Base-by-base conservation (phyloP, 2,888 invertebrate genomes). In the Drosophila basisetae region DNA sequence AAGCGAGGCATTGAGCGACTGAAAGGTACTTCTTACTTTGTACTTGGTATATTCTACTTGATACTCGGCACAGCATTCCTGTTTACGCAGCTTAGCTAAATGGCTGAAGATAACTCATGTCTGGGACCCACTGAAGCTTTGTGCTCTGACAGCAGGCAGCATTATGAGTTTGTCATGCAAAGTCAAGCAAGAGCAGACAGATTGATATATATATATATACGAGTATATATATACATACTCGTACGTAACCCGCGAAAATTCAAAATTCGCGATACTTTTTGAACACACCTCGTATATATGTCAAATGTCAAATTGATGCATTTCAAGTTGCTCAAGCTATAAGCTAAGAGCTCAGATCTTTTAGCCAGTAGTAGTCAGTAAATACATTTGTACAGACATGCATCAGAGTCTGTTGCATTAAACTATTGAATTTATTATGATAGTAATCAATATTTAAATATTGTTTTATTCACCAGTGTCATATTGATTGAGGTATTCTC, bases 71-170 rank as follows among this genome's bases (percentile, higher is more conserved):
- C 5, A 4, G 18, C n/a, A 41, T 35, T 43, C 22, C 35, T 18
- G 33, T 28, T 60, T 16, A n/a, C 6, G n/a, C 33, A 28, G 2
- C 35, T 39, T 31, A 18, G 25, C n/a, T n/a, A n/a, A 13, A 6
- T 16, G 4, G 41, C n/a, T 25, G n/a, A 25, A 25, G 39, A 61
- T 60, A 73, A 47, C 18, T 62, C 28, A 47, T 47, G 63, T 60
- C 64, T 31, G 41, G 35, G 62, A 43, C 65, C 54, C 53, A 47
- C 54, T 47, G 25, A 25, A 28, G 28, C 25, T 50, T 18, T 28
- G 22, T 22, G 22, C 22, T 22, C 22, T 22, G 22, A 22, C 22
- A 22, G 22, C 22, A 22, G 22, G 22, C 22, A 22, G 43, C 22
- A 50, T 50, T 50, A 25, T 11, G 18, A 31, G 13, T 18, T 25